Conservation (phyloP, 1,140 invertebrate genomes). For the Ridgeia piscesae region DNA sequence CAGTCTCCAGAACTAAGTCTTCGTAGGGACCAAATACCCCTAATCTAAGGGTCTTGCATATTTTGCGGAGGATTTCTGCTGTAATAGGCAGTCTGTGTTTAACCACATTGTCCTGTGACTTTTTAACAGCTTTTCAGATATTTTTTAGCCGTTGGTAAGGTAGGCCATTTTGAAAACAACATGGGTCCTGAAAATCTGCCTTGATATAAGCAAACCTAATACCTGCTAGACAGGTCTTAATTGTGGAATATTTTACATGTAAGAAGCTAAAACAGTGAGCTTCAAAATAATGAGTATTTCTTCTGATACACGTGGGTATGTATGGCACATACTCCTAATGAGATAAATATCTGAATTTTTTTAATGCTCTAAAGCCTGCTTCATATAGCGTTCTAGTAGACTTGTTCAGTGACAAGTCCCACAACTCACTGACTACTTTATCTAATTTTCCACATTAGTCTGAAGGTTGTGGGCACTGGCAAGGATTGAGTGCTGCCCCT, state of each 20-base stretch:
- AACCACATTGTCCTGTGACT: not conserved
- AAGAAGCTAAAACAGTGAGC: not conserved
- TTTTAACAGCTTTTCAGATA: not conserved
- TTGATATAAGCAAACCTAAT: constrained; percentile 1
- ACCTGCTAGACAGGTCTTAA: not conserved
- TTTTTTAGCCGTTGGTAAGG: not conserved
- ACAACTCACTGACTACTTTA: not conserved
- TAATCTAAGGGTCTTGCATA: too few relatives aligned
- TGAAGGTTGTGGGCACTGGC: not conserved
- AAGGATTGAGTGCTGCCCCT: not conserved
- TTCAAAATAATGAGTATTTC: not conserved
- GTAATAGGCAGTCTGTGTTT: not conserved
- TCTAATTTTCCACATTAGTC: not conserved
- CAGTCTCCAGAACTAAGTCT: too few relatives aligned
- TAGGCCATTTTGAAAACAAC: not conserved
- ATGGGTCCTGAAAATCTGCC: not conserved
- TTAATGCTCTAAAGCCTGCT: not conserved
- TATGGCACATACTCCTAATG: not conserved
- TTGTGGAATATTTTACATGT: not conserved
- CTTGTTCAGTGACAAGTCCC: not conserved
- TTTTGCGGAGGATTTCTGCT: not conserved
- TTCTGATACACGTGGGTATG: not conserved
- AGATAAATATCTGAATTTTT: not conserved
- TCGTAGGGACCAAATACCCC: too few relatives aligned
- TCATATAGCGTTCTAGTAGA: not conserved